A percentile compares a stretch with the other conserved stretches of the same genome.
Evolutionary conservation across 2,888 invertebrate species (phyloP).

Genomic region (Ellobium chinense): DNA sequence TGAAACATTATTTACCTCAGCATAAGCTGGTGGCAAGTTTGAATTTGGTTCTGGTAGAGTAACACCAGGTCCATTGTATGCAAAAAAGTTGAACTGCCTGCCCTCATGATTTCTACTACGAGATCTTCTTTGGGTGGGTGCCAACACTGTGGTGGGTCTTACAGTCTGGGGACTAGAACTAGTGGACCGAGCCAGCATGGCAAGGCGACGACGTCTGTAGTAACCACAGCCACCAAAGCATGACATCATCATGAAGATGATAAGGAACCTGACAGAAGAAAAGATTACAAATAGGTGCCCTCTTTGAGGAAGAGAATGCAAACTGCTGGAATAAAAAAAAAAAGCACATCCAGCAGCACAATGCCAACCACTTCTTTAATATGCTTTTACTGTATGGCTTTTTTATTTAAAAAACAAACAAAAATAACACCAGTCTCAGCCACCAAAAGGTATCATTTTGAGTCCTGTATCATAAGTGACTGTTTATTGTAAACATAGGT

Average conservation of each 20-base stretch:
- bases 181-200: conserved; percentile 42
- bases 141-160: conserved; percentile 29
- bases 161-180: conserved; percentile 49
- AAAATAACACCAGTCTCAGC: too few species aligned
- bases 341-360: too few species aligned
- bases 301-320: too few species aligned
- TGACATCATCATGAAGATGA: conserved; percentile 72
- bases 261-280: conserved; percentile 68
- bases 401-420: too few species aligned
- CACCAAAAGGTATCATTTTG: too few species aligned
- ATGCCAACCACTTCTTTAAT: too few species aligned
- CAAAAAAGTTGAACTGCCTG: conserved; percentile 39
- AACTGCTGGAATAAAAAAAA: too few species aligned
- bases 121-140: conserved; percentile 43
- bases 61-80: conserved; percentile 50
- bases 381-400: too few species aligned
- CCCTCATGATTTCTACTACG: conserved; percentile 44
- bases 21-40: conserved; percentile 62
- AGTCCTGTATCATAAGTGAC: too few species aligned
- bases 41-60: conserved; percentile 39
- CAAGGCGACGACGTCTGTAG: conserved; percentile 70
- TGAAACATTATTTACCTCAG: conserved; percentile 55
- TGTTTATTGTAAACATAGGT: too few species aligned
- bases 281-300: too few species aligned
- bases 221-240: conserved; percentile 77